A percentile compares a stretch with the other conserved stretches of the same genome.
phyloP scores from a whole-genome alignment of 2,888 invertebrate species.

The Napeogenes inachia region DNA sequence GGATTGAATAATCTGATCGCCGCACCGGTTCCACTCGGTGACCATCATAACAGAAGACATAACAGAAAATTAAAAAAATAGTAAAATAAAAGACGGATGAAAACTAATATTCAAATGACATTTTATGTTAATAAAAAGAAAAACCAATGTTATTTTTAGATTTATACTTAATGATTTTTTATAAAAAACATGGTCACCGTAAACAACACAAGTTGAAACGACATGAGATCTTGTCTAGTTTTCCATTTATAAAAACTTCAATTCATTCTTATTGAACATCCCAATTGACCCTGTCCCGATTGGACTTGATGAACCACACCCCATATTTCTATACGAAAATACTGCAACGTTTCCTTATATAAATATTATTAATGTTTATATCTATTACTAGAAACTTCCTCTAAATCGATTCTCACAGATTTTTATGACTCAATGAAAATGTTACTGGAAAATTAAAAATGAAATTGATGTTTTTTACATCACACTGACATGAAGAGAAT shows the following conservation, averaged over 20 bases:
- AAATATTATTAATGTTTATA: neutral
- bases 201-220: slow-evolving; percentile 31
- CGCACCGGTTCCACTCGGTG: slow-evolving; percentile 26
- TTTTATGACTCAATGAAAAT: too few species aligned
- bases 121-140: too few species aligned
- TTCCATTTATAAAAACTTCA: slow-evolving; percentile 50
- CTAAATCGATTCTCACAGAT: too few species aligned
- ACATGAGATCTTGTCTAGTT: slow-evolving; percentile 41
- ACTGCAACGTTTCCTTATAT: neutral
- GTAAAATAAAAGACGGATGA: too few species aligned
- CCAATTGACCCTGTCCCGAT: slow-evolving; percentile 37
- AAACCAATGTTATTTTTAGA: too few species aligned
- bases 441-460: too few species aligned
- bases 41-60: neutral
- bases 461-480: too few species aligned
- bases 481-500: too few species aligned
- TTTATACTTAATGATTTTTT: too few species aligned
- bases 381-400: neutral
- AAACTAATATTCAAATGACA: too few species aligned
- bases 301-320: slow-evolving; percentile 29
- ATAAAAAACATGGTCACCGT: slow-evolving; percentile 17
- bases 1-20: slow-evolving; percentile 47
- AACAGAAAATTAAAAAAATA: too few species aligned
- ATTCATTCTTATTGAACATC: slow-evolving; percentile 42
- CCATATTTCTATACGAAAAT: neutral